Evolutionary conservation across 2,113 vertebrate genomes (phyloP), one percentile per base, ranked within the genome.

Genomic region (Macroglossus sobrinus): DNA sequence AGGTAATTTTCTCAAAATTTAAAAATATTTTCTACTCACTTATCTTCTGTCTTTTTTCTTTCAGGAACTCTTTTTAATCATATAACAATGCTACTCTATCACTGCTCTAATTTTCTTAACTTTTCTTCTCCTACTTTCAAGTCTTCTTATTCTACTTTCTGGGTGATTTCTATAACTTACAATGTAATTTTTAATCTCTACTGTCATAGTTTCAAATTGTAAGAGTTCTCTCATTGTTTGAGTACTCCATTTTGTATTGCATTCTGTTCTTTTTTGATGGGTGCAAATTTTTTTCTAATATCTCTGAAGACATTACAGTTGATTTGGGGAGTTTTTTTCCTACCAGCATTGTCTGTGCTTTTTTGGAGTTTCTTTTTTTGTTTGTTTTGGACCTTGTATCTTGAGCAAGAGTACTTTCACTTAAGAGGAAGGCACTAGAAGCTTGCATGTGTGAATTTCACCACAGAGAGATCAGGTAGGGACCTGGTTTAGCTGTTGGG

Each of bases 191-290:
- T 92, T 66, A 45, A 76, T 66, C 38, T 89, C 61, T 91, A 47
- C 47, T 80, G 4, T 84, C 26, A 13, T 72, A n/a, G 88, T 91
- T 95, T 94, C 68, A 57, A 43, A 50, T 78, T 74, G 50, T 33
- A 57, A 64, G 59, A 21, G 4, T 55, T 45, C 40, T 91, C 47
- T 86, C 78, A 1, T 61, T 86, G 43, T 80, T 91, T 81, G 38
- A 75, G 30, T 84, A 9, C 69, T 88, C 18, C 71, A 80, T 95
- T 95, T 81, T 35, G 4, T 74, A 28, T 84, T 74, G 14, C 26
- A 74, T 96, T 94, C 59, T 85, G 53, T 85, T 94, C 81, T 84
- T 91, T 53, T 88, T 95, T 93, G 24, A 45, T 87, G 33, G 28
- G 8, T 90, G 11, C 19, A 89, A 57, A 68, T 33, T 10, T 35